Conservation (phyloP, 2,797 vertebrate genomes). For the Coregonus ussuriensis region DNA sequence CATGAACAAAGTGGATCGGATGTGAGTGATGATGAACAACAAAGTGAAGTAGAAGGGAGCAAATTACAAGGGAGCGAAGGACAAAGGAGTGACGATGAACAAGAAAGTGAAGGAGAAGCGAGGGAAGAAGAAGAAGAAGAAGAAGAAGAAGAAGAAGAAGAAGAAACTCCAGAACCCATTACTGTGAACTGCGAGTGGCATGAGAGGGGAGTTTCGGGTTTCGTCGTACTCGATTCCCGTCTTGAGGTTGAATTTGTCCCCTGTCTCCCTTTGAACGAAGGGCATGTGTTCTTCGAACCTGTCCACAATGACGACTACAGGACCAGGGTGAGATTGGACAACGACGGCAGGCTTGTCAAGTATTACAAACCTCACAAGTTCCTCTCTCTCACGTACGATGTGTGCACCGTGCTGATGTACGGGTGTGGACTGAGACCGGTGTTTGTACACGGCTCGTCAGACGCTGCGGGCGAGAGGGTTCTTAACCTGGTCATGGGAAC, state of each 20-base stretch:
- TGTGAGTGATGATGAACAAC: too few species aligned
- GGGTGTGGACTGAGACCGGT: slow-evolving; percentile 3
- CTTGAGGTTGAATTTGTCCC: background rate
- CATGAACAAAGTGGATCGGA: background rate
- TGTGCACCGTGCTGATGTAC: background rate
- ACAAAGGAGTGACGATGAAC: too few species aligned
- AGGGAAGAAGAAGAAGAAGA: too few species aligned
- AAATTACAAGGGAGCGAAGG: background rate
- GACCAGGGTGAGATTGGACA: background rate
- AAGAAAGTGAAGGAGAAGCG: too few species aligned
- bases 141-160: background rate
- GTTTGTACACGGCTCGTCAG: background rate
- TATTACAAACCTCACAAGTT: slow-evolving; percentile 7
- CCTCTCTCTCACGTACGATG: background rate
- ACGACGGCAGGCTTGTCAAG: background rate
- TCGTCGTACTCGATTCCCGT: background rate
- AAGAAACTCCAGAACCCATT: too few species aligned
- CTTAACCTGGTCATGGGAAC: background rate
- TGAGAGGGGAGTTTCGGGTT: too few species aligned
- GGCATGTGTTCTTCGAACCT: slow-evolving; percentile 2
- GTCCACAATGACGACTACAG: slow-evolving; percentile 1
- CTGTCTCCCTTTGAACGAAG: background rate
- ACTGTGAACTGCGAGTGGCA: too few species aligned
- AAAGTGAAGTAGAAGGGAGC: too few species aligned
- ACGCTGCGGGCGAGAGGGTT: background rate